phyloP scores from a whole-genome alignment of 2,797 vertebrate genomes.

The Darevskia nairensis region DNA sequence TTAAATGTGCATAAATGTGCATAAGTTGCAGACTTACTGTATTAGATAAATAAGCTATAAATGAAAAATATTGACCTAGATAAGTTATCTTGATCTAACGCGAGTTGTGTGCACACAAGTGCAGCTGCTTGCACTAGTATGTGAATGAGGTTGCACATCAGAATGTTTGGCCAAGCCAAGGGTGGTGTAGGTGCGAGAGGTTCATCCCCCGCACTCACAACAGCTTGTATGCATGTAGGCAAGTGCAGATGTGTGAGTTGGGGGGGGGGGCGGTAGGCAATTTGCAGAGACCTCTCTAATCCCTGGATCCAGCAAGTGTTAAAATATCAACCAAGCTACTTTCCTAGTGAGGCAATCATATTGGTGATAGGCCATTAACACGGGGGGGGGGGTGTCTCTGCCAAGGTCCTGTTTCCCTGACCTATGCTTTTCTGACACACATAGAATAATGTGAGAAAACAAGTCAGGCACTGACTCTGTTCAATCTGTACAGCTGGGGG shows the following conservation, averaged over 20 bases:
- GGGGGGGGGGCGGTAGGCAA: too few species aligned
- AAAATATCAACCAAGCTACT: too few species aligned
- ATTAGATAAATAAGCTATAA: not conserved
- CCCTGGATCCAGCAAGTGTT: too few species aligned
- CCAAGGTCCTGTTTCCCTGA: not conserved
- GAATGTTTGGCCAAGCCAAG: not conserved
- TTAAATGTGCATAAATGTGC: too few species aligned
- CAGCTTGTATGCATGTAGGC: not conserved
- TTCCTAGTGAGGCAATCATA: too few species aligned
- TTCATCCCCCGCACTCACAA: too few species aligned
- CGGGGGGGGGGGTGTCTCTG: not conserved
- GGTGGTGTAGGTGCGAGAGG: too few species aligned
- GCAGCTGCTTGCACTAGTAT: not conserved
- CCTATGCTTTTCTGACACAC: not conserved
- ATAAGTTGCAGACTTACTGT: not conserved
- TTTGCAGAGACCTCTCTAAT: too few species aligned
- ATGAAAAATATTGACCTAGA: not conserved
- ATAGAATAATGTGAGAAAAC: not conserved
- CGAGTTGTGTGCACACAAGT: not conserved
- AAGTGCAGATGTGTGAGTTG: not conserved
- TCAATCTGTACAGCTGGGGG: not conserved
- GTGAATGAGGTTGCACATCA: not conserved
- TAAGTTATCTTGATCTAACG: not conserved
- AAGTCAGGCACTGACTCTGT: not conserved
- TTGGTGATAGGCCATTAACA: too few species aligned